These are phyloP conservation scores for Phortica variegata DNA, from an alignment of 1,140 invertebrate species.

Conservation along the genomic window DNA sequence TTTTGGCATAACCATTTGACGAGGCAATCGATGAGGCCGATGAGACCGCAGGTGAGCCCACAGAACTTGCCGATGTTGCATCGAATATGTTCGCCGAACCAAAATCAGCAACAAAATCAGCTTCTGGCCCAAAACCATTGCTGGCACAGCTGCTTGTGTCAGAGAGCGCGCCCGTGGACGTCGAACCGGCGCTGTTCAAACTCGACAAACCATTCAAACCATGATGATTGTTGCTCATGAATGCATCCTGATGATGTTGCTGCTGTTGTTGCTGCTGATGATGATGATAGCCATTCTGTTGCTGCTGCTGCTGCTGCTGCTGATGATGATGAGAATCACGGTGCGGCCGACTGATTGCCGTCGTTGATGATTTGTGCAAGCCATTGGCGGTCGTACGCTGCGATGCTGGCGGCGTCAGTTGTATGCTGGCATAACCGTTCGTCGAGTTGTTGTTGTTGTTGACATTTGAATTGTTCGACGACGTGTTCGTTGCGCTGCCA, in stretches of 20 bases:
- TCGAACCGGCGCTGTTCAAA: conserved; percentile 55
- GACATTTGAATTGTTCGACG: conserved; percentile 12
- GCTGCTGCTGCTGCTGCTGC: conserved; percentile 10
- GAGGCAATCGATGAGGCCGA: conserved; percentile 39
- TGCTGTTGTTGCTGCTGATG: conserved; percentile 2
- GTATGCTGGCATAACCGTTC: conserved; percentile 44
- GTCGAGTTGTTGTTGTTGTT: conserved; percentile 19
- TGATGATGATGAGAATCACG: conserved; percentile 30
- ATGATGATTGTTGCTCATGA: conserved; percentile 8
- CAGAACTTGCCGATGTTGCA: conserved; percentile 45
- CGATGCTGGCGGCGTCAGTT: conserved; percentile 48
- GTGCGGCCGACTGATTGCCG: conserved; percentile 46
- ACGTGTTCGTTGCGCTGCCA: conserved; percentile 19
- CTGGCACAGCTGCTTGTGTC: conserved; percentile 52
- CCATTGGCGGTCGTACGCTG: conserved; percentile 47
- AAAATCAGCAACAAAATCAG: conserved; percentile 67
- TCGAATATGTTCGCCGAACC: conserved; percentile 63
- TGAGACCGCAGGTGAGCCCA: conserved; percentile 42
- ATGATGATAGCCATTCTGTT: conserved; percentile 14
- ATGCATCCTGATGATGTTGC: conserved; percentile 26
- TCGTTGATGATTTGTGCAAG: conserved; percentile 26
- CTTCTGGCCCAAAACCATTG: conserved; percentile 57
- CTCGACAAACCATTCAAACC: conserved; percentile 28
- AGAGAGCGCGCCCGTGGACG: conserved; percentile 43
- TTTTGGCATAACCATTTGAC: conserved; percentile 51